Percentiles rank a stretch among this genome's conserved stretches.
Conservation (phyloP, 2,797 vertebrate species). For the Muscicapa striata region DNA sequence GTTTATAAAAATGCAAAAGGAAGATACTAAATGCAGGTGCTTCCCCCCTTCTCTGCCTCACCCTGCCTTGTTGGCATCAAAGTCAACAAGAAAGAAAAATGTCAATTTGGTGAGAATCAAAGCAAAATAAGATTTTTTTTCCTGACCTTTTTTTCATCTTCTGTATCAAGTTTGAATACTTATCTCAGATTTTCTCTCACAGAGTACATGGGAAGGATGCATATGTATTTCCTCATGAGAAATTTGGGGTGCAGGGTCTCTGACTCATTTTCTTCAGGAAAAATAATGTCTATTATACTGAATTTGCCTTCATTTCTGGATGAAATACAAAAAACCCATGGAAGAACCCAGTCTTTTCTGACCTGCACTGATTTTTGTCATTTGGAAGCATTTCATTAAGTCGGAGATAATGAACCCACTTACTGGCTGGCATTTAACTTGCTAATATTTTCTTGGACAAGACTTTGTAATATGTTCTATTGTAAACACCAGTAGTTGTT, state of each 20-base stretch:
- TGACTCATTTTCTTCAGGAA: neutral
- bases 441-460: neutral
- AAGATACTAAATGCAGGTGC: neutral
- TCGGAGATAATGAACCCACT: neutral
- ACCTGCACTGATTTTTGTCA: neutral
- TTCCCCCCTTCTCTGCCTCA: fast-evolving
- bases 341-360: neutral
- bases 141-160: neutral
- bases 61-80: neutral
- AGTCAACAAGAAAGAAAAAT: neutral
- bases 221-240: neutral
- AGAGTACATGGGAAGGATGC: neutral
- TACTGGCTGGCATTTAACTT: neutral
- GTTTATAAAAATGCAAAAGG: neutral
- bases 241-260: neutral
- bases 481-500: neutral
- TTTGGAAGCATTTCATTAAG: neutral
- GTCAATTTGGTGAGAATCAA: neutral
- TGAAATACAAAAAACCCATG: neutral
- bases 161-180: neutral
- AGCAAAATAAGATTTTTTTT: neutral
- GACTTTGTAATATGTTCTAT: neutral
- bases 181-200: neutral
- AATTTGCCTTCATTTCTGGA: neutral
- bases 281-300: neutral